Base-by-base conservation (phyloP, 1,140 invertebrate species). In the Hyphantria cunea region DNA sequence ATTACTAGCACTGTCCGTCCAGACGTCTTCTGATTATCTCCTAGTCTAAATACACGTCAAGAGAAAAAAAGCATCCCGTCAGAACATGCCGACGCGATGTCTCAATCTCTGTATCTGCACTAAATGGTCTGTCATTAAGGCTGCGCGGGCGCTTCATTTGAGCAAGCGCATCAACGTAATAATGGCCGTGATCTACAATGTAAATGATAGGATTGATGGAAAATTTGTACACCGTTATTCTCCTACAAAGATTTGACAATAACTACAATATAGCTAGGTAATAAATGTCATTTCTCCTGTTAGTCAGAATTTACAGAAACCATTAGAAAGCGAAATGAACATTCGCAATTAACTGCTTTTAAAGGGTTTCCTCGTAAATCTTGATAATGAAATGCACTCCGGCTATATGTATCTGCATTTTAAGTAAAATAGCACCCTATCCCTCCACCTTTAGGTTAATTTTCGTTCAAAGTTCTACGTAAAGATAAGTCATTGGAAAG, bases 401-500 rank as follows among this genome's bases (percentile, higher is more conserved):
- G 64, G 77, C 68, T 70, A 66, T 75, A 41, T 62, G 60, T 31
- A 55, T 25, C 6, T 6, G 9, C 31, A 25, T 6, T 6, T 12
- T 55, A 54, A 50, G 55, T 31, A 31, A 81, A 34, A 62, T 13
- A 48, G 6, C 58, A 66, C 74, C 67, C 45, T 74, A 64, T 13
- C 10, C 2, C 12, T 68, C 15, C 44, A 32, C 7, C 37, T 17
- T 55, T 66, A 34, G 65, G 81, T 78, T 63, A 15, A 68, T 53
- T 70, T 78, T 84, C 62, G 71, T 66, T 55, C 44, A 66, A 34
- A 42, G 50, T 25, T 34, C 17, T 50, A 6, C 37, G 45, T 31
- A 61, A 76, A 77, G 74, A 83, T 84, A 82, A 85, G 76, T 82
- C 83, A 82, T 87, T 87, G 82, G 87, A 88, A 88, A 88, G 87